These are phyloP conservation scores for Blastobasis adustella DNA, from an alignment of 2,888 invertebrate genomes.

Conservation along the genomic window DNA sequence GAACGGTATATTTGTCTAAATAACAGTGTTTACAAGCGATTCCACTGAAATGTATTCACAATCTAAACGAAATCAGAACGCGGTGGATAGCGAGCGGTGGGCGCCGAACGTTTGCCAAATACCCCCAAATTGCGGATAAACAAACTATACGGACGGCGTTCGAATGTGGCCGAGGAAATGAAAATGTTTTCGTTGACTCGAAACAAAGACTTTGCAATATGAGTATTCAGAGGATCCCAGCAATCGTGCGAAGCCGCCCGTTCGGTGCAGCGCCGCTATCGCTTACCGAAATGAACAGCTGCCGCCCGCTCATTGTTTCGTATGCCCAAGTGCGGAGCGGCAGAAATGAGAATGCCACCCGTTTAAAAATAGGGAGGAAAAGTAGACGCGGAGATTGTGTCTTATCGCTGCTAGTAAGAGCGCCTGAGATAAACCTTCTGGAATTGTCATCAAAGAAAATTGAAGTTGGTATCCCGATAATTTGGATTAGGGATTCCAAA, in stretches of 20 bases:
- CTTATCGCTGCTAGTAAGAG: neutral
- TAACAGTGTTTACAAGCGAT: conserved; percentile 24
- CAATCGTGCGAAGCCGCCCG: conserved; percentile 43
- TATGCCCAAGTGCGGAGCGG: conserved; percentile 30
- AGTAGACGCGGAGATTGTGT: neutral
- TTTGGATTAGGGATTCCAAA: no score
- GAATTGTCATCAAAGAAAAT: no score
- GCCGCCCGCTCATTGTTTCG: conserved; percentile 45
- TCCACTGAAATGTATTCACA: conserved; percentile 34
- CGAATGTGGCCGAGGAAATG: conserved; percentile 39
- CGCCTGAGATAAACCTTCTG: no score
- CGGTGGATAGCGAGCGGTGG: conserved; percentile 27
- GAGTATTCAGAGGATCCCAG: conserved; percentile 33
- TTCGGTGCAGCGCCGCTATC: conserved; percentile 34
- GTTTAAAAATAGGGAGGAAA: conserved; percentile 17
- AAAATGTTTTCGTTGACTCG: conserved; percentile 41
- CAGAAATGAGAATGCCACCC: conserved; percentile 29
- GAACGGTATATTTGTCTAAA: conserved; percentile 23
- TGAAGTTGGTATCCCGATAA: no score
- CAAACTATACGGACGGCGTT: conserved; percentile 33
- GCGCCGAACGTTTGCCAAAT: conserved; percentile 29
- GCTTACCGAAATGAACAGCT: conserved; percentile 53
- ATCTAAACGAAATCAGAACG: conserved; percentile 40
- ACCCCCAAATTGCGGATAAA: conserved; percentile 44
- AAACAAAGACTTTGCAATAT: conserved; percentile 42